These are phyloP conservation scores for Osedax frankpressi DNA, from an alignment of 2,888 invertebrate genomes.

Conservation along the genomic window DNA sequence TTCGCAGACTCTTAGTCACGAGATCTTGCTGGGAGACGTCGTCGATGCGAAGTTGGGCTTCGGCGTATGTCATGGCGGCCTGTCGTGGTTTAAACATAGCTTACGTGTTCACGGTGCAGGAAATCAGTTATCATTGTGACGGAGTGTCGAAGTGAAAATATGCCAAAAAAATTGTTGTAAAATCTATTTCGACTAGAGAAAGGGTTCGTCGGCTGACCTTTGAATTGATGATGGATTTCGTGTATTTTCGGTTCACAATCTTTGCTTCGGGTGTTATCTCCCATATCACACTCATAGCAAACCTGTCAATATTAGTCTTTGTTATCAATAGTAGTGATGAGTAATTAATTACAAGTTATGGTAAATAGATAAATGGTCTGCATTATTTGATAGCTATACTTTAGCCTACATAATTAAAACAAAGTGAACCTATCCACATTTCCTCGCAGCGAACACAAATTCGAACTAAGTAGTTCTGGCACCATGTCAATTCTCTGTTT, in stretches of 20 bases:
- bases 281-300: slow-evolving; percentile 94
- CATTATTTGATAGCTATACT: not conserved
- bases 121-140: too few species aligned
- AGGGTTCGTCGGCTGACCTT: slow-evolving; percentile 37
- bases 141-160: too few species aligned
- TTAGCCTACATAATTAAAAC: not conserved
- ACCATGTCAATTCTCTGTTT: slow-evolving; percentile 51
- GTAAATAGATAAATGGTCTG: too few species aligned
- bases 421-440: slow-evolving; percentile 54
- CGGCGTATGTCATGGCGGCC: slow-evolving; percentile 89
- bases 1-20: slow-evolving; percentile 63
- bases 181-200: too few species aligned
- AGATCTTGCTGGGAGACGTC: slow-evolving; percentile 60
- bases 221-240: slow-evolving; percentile 76
- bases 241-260: slow-evolving; percentile 65
- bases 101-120: too few species aligned
- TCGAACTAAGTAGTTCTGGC: slow-evolving; percentile 74
- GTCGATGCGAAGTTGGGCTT: slow-evolving; percentile 87
- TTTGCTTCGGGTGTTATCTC: slow-evolving; percentile 68
- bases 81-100: too few species aligned
- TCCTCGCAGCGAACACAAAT: slow-evolving; percentile 82
- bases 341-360: too few species aligned
- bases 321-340: too few species aligned
- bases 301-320: slow-evolving; percentile 47
- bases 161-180: too few species aligned